These are phyloP conservation scores for Lanius ludovicianus DNA, from an alignment of 2,113 vertebrate genomes.

Conservation along the genomic window DNA sequence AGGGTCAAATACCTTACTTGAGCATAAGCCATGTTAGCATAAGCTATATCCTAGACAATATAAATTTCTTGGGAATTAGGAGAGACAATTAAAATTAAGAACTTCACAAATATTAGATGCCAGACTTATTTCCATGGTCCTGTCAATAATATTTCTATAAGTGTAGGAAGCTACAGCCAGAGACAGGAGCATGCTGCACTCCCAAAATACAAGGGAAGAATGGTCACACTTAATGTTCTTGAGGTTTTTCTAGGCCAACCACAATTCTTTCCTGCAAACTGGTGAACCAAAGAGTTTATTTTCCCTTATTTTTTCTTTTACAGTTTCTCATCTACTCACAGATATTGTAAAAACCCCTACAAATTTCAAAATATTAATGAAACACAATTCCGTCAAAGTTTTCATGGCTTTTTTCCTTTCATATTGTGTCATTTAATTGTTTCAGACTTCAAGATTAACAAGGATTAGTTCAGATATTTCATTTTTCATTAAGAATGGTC, in stretches of 20 bases:
- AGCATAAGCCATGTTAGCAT: neutral
- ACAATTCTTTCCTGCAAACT: neutral
- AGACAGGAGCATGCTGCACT: neutral
- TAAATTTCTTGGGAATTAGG: neutral
- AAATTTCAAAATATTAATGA: neutral
- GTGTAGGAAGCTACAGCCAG: neutral
- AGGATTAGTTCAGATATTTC: neutral
- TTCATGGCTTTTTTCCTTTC: neutral
- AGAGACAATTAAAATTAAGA: neutral
- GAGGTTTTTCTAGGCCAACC: neutral
- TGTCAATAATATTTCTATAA: neutral
- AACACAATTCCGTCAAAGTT: neutral
- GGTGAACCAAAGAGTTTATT: neutral
- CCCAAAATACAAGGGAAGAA: neutral
- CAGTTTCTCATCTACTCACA: neutral
- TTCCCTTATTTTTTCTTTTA: neutral
- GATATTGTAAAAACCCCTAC: neutral
- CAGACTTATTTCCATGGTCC: neutral
- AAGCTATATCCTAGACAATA: neutral
- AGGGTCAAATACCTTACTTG: neutral
- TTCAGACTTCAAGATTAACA: neutral
- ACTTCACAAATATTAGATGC: neutral
- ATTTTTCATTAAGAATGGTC: neutral
- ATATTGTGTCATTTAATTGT: neutral
- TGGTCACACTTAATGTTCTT: fast-evolving